Base-by-base conservation (phyloP, 2,888 invertebrate genomes). In the Macrophya alboannulata region DNA sequence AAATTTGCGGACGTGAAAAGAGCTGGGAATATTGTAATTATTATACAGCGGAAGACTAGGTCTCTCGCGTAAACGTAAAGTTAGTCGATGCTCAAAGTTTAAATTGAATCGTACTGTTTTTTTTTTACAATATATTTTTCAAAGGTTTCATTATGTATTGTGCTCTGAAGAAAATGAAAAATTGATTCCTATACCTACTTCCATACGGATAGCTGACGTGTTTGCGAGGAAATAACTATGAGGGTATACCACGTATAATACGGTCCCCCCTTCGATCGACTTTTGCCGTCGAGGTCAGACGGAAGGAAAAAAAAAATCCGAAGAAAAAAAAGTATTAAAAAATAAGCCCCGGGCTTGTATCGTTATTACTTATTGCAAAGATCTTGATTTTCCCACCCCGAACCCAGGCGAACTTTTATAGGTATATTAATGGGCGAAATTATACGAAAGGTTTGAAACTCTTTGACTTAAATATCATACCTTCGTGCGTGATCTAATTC, bases 161-260 rank as follows among this genome's bases (percentile, higher is more conserved):
- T 81, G 43, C 59, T 81, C 40, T 62, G 21, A 62, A 81, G n/a
- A 59, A 40, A 81, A 62, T 62, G 81, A 62, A 74, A 62, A 43
- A 81, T 43, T 62, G 59, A 62, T 81, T 62, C 31, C 9, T 37
- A 37, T 31, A 31, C 31, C 31, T 55, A 55, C 45, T 51, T 62
- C 37, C 21, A 40, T 81, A 43, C 62, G 21, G 15, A 17, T 40
- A 21, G 81, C 59, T 62, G 81, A 81, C 59, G 43, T 37, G 43
- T 37, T 72, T 62, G 15, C 81, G 25, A 81, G 43, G 43, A 81
- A 81, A 62, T 59, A 81, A 81, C 59, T 81, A 21, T n/a, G n/a
- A 59, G 43, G 40, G 55, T 77, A 55, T 76, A 76, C 48, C 37
- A 31, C 31, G 17, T 81, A 31, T 37, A 40, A 31, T 37, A 40